These are phyloP conservation scores for Parambassis ranga DNA, from an alignment of 2,797 vertebrate genomes.

Conservation along the genomic window DNA sequence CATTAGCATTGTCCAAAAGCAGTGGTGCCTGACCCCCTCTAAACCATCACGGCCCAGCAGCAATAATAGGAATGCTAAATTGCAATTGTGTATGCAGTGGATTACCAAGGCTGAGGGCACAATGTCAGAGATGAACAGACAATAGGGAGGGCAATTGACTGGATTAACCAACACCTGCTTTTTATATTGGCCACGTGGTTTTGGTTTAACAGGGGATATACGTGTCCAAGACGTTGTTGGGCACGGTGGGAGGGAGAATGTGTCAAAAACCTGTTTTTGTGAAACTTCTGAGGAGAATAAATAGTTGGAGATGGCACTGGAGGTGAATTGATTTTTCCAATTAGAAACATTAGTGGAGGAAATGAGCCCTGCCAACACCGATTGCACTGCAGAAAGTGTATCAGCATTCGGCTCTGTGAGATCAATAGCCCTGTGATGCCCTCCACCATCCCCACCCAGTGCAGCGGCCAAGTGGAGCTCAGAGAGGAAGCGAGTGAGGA, in stretches of 20 bases:
- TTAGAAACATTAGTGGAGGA: conserved; percentile 50
- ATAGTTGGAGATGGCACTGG: conserved; percentile 13
- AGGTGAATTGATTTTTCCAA: conserved; percentile 49
- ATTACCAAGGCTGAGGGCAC: conserved; percentile 58
- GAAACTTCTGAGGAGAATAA: conserved; percentile 4
- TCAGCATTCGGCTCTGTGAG: conserved; percentile 56
- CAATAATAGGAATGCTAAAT: conserved; percentile 72
- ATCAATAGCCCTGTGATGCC: conserved; percentile 64
- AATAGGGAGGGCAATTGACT: conserved; percentile 45
- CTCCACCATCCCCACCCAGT: not conserved
- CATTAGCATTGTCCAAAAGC: conserved; percentile 70
- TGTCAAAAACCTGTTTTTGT: not conserved
- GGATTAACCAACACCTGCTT: conserved; percentile 61
- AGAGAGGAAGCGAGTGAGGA: conserved; percentile 53
- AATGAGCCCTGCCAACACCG: conserved; percentile 47
- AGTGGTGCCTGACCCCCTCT: conserved; percentile 64
- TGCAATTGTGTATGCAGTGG: conserved; percentile 67
- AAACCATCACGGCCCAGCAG: conserved; percentile 55
- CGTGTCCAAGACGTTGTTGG: conserved; percentile 7
- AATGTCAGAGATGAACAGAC: conserved; percentile 46
- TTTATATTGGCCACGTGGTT: conserved; percentile 31
- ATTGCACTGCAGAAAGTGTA: conserved; percentile 55
- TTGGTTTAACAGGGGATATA: conserved; percentile 34
- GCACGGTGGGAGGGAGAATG: not conserved
- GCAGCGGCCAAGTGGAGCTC: conserved; percentile 24